Evolutionary conservation across 2,888 invertebrate species (phyloP).

Genomic region (Tiphia femorata): DNA sequence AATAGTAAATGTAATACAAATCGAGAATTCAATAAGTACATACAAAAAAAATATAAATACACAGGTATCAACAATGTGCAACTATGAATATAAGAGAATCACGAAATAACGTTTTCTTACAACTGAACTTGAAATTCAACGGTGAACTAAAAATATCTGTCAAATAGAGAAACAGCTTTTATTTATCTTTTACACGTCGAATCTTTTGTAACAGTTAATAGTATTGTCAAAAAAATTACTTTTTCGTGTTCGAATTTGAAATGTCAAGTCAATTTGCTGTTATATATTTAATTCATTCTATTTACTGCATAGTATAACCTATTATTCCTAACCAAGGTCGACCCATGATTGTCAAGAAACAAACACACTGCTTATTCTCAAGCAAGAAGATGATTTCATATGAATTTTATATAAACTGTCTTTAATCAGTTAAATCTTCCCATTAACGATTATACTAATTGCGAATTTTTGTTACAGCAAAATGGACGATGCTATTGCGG

Average conservation of each 20-base stretch:
- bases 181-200: background rate
- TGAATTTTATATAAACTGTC: background rate
- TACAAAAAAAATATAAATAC: too few relatives aligned
- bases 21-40: background rate
- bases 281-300: background rate
- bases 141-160: too few relatives aligned
- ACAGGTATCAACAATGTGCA: too few relatives aligned
- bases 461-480: slow-evolving; percentile 23
- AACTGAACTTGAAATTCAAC: too few relatives aligned
- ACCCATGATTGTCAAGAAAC: background rate
- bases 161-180: background rate
- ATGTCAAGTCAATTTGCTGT: background rate
- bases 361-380: background rate
- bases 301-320: background rate
- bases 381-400: background rate
- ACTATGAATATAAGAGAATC: too few relatives aligned
- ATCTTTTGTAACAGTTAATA: background rate
- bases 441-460: background rate
- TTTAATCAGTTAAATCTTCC: background rate
- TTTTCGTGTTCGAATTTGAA: background rate
- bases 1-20: slow-evolving; percentile 4
- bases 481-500: slow-evolving; percentile 59
- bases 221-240: background rate
- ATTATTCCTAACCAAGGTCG: background rate
- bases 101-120: too few relatives aligned